Percentiles rank a stretch among this genome's conserved stretches.
These are phyloP conservation scores for Sebastes vulpes DNA, from an alignment of 2,797 vertebrate species.

Conservation along the genomic window DNA sequence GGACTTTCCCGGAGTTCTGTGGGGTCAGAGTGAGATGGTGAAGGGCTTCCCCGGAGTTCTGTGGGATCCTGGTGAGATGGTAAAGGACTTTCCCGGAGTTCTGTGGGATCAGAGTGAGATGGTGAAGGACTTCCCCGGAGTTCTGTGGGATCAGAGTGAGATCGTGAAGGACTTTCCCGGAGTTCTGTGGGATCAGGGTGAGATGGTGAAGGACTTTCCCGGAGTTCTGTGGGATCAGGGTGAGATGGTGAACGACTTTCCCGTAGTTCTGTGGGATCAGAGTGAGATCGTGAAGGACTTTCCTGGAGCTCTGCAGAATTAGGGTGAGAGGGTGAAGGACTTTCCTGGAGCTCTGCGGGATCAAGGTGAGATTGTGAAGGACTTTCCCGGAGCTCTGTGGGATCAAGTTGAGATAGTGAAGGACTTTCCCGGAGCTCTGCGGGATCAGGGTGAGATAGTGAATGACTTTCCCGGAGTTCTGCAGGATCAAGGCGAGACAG, in stretches of 20 bases:
- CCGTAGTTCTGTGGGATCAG: too few relatives aligned
- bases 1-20: slow-evolving; percentile 2
- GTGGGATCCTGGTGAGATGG: not conserved
- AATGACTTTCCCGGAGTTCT: not conserved
- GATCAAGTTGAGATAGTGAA: not conserved
- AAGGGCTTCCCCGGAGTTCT: not conserved
- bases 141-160: too few relatives aligned
- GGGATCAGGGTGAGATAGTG: not conserved
- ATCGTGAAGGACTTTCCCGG: too few relatives aligned
- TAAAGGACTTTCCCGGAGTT: not conserved
- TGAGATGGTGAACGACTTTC: too few relatives aligned
- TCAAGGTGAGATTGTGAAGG: too few relatives aligned
- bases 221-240: too few relatives aligned
- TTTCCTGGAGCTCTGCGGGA: not conserved
- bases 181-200: too few relatives aligned
- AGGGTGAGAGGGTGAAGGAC: not conserved
- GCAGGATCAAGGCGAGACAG: not conserved
- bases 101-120: not conserved
- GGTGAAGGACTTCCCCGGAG: too few relatives aligned
- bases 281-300: not conserved
- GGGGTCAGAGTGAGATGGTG: not conserved
- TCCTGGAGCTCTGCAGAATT: not conserved
- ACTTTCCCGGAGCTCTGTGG: not conserved
- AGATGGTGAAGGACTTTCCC: too few relatives aligned
- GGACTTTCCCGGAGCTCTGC: not conserved